A percentile compares a stretch with the other conserved stretches of the same genome.
Conservation (phyloP, 2,888 invertebrate species). For the Cryptocheilus praepositus region DNA sequence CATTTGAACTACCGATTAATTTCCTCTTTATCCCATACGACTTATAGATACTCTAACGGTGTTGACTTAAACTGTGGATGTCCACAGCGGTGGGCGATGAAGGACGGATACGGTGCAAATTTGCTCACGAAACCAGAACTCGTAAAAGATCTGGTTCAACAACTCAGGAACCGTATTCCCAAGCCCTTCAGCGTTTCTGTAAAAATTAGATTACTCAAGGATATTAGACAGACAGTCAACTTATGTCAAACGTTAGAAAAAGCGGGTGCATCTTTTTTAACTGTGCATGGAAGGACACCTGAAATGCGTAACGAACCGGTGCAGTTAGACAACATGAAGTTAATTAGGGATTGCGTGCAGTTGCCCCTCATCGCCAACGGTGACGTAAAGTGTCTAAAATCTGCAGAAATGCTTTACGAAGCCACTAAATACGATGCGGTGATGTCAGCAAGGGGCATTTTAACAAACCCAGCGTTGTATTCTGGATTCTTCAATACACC, state of each 20-base stretch:
- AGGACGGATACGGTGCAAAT: conserved; percentile 92
- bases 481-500: conserved; percentile 84
- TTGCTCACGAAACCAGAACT: conserved; percentile 89
- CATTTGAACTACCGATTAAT: no score
- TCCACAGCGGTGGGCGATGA: conserved; percentile 96
- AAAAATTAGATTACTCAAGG: conserved; percentile 90
- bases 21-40: no score
- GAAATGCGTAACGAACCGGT: conserved; percentile 86
- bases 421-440: conserved; percentile 86
- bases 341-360: conserved; percentile 82
- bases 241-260: conserved; percentile 87
- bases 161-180: conserved; percentile 84
- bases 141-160: conserved; percentile 87
- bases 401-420: conserved; percentile 82
- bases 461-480: conserved; percentile 94
- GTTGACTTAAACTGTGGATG: conserved; percentile 98
- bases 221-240: conserved; percentile 84
- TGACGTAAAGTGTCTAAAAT: conserved; percentile 85
- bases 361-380: conserved; percentile 96
- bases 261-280: conserved; percentile 91
- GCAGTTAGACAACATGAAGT: conserved; percentile 82
- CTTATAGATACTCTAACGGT: conserved; percentile 86
- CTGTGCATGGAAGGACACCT: conserved; percentile 94
- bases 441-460: conserved; percentile 94
- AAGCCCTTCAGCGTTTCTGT: conserved; percentile 90